phyloP scores from a whole-genome alignment of 2,113 vertebrate genomes.

The Mesitornis unicolor region DNA sequence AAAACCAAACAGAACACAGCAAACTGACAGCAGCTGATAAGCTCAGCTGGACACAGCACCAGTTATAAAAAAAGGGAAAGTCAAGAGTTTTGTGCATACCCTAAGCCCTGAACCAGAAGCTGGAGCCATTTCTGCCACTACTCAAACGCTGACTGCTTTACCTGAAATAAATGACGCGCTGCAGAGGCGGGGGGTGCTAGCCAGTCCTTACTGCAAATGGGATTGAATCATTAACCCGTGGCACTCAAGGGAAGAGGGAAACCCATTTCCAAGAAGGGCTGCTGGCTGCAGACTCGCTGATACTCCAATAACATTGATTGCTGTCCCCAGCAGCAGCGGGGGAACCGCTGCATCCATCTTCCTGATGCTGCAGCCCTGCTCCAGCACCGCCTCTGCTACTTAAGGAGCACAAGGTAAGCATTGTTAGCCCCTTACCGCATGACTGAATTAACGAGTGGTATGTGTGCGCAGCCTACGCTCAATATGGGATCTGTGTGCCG shows the following conservation, averaged over 20 bases:
- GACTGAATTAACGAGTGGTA: background rate
- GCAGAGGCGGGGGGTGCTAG: background rate
- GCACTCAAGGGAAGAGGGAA: background rate
- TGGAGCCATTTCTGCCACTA: rapidly evolving
- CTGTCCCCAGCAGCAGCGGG: background rate
- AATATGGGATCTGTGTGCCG: background rate
- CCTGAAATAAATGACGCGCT: background rate
- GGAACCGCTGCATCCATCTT: background rate
- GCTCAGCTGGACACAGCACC: background rate
- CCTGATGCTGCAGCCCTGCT: background rate
- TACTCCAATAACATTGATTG: no score
- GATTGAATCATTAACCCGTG: rapidly evolving
- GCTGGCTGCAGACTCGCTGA: background rate
- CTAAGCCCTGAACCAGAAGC: background rate
- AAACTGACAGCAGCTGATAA: rapidly evolving
- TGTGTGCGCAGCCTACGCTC: background rate
- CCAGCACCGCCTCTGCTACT: background rate
- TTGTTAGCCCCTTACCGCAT: background rate
- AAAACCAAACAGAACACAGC: background rate
- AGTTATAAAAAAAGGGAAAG: background rate
- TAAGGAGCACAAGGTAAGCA: background rate
- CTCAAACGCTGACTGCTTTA: rapidly evolving
- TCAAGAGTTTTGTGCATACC: background rate
- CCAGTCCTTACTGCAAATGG: background rate
- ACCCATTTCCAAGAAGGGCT: background rate